These are phyloP conservation scores for Trichopria drosophilae DNA, from an alignment of 2,888 invertebrate species.

Conservation along the genomic window DNA sequence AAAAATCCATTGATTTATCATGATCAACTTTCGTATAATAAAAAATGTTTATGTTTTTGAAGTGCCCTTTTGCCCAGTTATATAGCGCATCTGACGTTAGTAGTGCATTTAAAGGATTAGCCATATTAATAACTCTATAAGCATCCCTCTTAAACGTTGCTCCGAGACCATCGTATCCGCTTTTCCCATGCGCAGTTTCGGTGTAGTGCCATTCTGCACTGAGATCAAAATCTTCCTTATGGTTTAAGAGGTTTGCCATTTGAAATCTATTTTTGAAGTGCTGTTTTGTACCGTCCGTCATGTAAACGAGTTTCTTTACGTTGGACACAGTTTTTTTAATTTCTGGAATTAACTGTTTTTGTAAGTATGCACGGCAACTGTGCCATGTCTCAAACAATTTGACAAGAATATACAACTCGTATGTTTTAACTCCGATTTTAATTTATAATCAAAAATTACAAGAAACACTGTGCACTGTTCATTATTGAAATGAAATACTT, in stretches of 20 bases:
- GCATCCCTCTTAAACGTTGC: too few relatives aligned
- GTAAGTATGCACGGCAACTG: background rate
- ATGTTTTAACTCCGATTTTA: too few relatives aligned
- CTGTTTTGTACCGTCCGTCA: too few relatives aligned
- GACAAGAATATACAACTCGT: background rate
- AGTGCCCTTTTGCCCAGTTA: slow-evolving; percentile 3
- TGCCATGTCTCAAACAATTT: background rate
- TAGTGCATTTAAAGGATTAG: background rate
- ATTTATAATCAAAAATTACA: background rate
- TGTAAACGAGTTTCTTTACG: background rate
- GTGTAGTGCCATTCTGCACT: background rate
- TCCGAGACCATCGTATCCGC: too few relatives aligned
- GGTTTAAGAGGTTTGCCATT: background rate
- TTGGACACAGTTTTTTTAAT: background rate
- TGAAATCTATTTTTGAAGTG: too few relatives aligned
- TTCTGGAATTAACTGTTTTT: background rate
- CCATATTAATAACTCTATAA: background rate
- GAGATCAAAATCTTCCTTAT: background rate
- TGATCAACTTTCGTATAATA: background rate
- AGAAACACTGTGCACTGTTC: background rate
- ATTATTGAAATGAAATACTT: too few relatives aligned
- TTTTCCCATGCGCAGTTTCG: too few relatives aligned
- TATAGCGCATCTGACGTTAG: background rate
- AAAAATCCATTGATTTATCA: too few relatives aligned
- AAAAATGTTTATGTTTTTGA: slow-evolving; percentile 1